phyloP scores from a whole-genome alignment of 2,888 invertebrate species.

The Xylophagus ater region DNA sequence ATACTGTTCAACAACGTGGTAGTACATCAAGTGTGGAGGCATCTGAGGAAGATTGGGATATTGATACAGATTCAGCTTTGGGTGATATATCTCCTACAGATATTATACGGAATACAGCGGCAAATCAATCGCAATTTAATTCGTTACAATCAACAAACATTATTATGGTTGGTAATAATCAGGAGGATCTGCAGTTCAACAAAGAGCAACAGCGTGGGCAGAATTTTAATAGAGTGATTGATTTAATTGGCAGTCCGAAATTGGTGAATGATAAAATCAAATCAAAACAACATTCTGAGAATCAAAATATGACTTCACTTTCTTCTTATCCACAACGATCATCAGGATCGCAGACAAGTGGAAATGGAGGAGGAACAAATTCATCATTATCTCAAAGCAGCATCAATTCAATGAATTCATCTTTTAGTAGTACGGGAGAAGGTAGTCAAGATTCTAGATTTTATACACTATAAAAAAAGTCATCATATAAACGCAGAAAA shows the following conservation, averaged over 20 bases:
- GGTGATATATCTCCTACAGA: conserved; percentile 26
- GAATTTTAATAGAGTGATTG: conserved; percentile 11
- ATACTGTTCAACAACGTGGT: conserved; percentile 30
- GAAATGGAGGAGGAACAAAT: background rate
- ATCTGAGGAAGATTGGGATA: conserved; percentile 39
- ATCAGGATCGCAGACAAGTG: conserved; percentile 1
- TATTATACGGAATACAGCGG: conserved; percentile 19
- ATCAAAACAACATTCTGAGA: too few relatives aligned
- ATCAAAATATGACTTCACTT: too few relatives aligned
- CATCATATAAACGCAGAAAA: conserved; percentile 19
- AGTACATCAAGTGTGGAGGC: conserved; percentile 38
- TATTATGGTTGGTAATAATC: conserved; percentile 15
- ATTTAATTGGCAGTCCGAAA: conserved; percentile 3
- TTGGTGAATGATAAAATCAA: conserved; percentile 2
- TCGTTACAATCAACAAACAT: conserved; percentile 17
- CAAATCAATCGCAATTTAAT: too few relatives aligned
- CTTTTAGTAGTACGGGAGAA: conserved; percentile 24
- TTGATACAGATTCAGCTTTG: conserved; percentile 26
- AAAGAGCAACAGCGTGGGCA: conserved; percentile 15
- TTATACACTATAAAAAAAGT: conserved; percentile 16
- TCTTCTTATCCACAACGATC: background rate
- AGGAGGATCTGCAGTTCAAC: conserved; percentile 13
- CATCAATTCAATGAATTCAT: conserved; percentile 19
- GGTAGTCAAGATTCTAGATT: conserved; percentile 18
- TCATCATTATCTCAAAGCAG: background rate